Evolutionary conservation across 2,797 vertebrate species (phyloP), one percentile per base, ranked within the genome.

Genomic region (Gambusia yucatana): DNA sequence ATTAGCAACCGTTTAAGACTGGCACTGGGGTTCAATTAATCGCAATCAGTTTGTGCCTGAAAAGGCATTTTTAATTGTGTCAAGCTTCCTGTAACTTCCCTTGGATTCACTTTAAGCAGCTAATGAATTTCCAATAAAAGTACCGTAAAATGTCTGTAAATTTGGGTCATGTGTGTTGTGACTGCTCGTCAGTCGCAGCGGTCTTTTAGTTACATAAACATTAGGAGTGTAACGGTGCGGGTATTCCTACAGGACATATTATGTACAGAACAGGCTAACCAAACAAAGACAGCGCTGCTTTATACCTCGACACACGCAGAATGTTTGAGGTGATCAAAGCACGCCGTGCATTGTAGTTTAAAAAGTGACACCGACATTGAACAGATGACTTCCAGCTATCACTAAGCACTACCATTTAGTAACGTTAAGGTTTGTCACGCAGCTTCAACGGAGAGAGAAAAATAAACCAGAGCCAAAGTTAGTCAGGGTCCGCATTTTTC

Each of bases 41-140:
- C 10, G 46, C 30, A 52, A 43, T 13, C 16, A 22, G 25, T 22
- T 50, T 17, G 59, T 36, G 3, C 20, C 61, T 55, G 3, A 57
- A 65, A 39, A 3, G 33, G 33, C 20, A 8, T 67, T 28, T 65
- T 72, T 47, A 16, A 20, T 87, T 77, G 75, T 39, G 63, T n/a
- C n/a, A 92, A 73, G 73, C 30, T 43, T 63, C 10, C 28, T 14
- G n/a, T 30, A 59, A n/a, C 30, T 30, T 33, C 28, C 28, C 14
- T 61, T 61, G 14, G 43, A 41, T 41, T 69, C 4, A 1, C 9
- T 82, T 75, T 39, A 77, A 25, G 84, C 47, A 78, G 55, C 6
- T 75, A 20, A 2, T 74, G 20, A 13, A 6, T 79, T 59, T 61
- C 6, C 4, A 46, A 82, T 77, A 6, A 3, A 41, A 39, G 46